A percentile compares a stretch with the other conserved stretches of the same genome.
These are phyloP conservation scores for Oppia nitens DNA, from an alignment of 1,140 invertebrate species.

Conservation along the genomic window DNA sequence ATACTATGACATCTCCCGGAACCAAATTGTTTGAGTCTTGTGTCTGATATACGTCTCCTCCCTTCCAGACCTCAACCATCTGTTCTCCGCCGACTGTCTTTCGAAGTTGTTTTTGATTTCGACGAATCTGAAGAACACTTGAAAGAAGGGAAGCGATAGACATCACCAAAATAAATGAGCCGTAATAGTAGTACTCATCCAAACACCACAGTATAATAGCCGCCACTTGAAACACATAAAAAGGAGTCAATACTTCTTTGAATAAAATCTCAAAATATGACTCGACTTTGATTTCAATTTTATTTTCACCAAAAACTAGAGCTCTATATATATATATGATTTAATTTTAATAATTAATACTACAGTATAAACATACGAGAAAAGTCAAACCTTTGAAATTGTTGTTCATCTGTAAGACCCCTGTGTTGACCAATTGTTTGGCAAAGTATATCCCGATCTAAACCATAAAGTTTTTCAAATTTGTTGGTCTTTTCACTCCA, in stretches of 20 bases:
- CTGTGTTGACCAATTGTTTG: slow-evolving; percentile 41
- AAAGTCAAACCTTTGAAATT: slow-evolving; percentile 37
- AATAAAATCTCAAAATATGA: slow-evolving; percentile 24
- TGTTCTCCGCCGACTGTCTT: slow-evolving; percentile 51
- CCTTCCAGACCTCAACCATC: slow-evolving; percentile 43
- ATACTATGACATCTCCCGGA: slow-evolving; percentile 77
- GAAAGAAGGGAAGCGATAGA: slow-evolving; percentile 33
- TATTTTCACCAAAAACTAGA: slow-evolving; percentile 34
- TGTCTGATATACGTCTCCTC: slow-evolving; percentile 23
- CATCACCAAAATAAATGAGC: slow-evolving; percentile 39
- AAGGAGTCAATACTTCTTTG: slow-evolving; percentile 32
- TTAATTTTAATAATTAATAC: slow-evolving; percentile 30
- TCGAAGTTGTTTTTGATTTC: slow-evolving; percentile 52
- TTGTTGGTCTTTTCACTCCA: slow-evolving; percentile 46
- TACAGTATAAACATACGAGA: slow-evolving; percentile 19
- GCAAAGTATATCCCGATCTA: slow-evolving; percentile 46
- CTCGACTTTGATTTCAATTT: slow-evolving; percentile 35
- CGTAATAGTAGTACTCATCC: slow-evolving; percentile 41
- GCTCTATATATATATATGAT: slow-evolving; percentile 36
- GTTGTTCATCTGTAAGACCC: slow-evolving; percentile 36
- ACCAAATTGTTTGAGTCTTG: slow-evolving; percentile 40
- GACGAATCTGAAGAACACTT: slow-evolving; percentile 27
- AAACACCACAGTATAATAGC: slow-evolving; percentile 37
- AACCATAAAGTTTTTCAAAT: slow-evolving; percentile 48
- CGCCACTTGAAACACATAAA: slow-evolving; percentile 37